Percentiles rank a stretch among this genome's conserved stretches.
phyloP scores from a whole-genome alignment of 2,113 vertebrate species.

The Crotalus tigris region DNA sequence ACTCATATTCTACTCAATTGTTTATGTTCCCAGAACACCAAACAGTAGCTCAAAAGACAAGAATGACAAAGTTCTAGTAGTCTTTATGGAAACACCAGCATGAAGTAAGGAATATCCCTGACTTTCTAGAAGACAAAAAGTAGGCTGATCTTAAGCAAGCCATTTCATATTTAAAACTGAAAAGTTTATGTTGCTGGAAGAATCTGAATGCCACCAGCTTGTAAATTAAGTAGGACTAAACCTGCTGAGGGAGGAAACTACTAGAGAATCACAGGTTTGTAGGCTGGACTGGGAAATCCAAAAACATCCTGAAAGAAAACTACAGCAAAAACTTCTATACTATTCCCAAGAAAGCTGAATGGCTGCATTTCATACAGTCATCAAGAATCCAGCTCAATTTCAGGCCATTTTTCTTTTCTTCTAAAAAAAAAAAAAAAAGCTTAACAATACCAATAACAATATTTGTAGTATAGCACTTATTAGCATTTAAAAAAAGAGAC shows the following conservation, averaged over 20 bases:
- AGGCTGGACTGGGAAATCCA: not conserved
- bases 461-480: not conserved
- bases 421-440: not conserved
- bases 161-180: not conserved
- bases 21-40: not conserved
- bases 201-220: not conserved
- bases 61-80: not conserved
- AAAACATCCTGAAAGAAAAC: not conserved
- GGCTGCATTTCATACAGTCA: not conserved
- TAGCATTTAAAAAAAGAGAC: not conserved
- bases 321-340: not conserved
- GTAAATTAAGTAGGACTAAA: not conserved
- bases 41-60: not conserved
- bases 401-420: not conserved
- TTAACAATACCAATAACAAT: not conserved
- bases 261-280: not conserved
- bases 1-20: not conserved
- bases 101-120: not conserved
- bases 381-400: no score
- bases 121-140: not conserved
- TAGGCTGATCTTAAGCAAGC: not conserved
- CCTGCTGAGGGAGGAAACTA: not conserved
- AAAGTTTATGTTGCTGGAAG: not conserved
- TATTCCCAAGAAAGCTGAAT: not conserved
- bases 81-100: not conserved